A percentile compares a stretch with the other conserved stretches of the same genome.
These are phyloP conservation scores for Mugil cephalus DNA, from an alignment of 2,113 vertebrate species.

Conservation along the genomic window DNA sequence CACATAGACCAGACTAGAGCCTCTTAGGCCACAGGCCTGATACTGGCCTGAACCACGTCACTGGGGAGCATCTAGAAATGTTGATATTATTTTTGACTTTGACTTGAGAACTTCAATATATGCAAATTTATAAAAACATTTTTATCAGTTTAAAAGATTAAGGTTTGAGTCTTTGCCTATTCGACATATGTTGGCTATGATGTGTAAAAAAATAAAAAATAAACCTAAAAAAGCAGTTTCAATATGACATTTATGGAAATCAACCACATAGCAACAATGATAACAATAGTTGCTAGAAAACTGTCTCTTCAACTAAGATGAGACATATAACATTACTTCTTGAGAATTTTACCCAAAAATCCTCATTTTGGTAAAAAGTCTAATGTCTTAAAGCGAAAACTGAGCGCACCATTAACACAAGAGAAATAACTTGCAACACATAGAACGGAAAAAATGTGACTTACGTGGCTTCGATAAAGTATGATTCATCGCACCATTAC, in stretches of 20 bases:
- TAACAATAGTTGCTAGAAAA: no score
- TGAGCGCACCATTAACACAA: not conserved
- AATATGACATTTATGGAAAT: no score
- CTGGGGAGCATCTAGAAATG: conserved; percentile 73
- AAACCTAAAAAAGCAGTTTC: not conserved
- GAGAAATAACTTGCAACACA: not conserved
- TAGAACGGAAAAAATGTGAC: no score
- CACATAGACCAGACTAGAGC: conserved; percentile 81
- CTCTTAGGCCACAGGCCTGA: conserved; percentile 75
- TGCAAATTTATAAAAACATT: conserved; percentile 39
- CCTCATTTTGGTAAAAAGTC: no score
- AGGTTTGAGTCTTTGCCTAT: conserved; percentile 12
- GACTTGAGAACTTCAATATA: conserved; percentile 58
- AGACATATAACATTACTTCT: no score
- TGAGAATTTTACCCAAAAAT: no score
- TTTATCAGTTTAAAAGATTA: conserved; percentile 44
- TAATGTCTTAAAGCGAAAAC: no score
- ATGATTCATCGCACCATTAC: no score
- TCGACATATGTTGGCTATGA: conserved; percentile 1
- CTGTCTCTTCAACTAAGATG: not conserved
- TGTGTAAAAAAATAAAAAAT: not conserved
- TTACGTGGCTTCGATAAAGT: no score
- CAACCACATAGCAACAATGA: no score
- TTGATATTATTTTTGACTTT: conserved; percentile 66
- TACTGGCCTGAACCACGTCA: conserved; percentile 75